Conservation (phyloP, 2,888 invertebrate genomes). For the Drosophila suboccidentalis region DNA sequence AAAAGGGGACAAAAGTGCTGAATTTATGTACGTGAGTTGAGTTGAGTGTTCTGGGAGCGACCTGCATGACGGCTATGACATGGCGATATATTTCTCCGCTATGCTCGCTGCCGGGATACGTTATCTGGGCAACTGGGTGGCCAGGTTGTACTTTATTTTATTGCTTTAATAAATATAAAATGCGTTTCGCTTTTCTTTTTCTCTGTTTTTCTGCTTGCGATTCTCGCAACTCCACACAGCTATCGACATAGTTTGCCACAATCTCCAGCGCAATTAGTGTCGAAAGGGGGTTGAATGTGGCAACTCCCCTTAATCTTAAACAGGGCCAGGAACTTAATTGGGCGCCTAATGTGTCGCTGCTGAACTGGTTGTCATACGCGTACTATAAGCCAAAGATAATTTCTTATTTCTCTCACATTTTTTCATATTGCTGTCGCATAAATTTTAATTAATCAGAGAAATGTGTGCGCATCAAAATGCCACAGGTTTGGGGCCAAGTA, state of each 20-base stretch:
- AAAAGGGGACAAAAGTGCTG: slow-evolving; percentile 36
- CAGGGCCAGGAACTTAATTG: slow-evolving; percentile 50
- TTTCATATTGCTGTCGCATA: slow-evolving; percentile 53
- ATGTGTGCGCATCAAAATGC: slow-evolving; percentile 70
- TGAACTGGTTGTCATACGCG: slow-evolving; percentile 15
- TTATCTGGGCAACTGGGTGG: slow-evolving; percentile 59
- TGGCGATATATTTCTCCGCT: slow-evolving; percentile 67
- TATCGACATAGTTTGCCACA: slow-evolving; percentile 60
- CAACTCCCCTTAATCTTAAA: slow-evolving; percentile 40
- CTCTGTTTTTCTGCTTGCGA: background rate
- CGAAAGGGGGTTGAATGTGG: slow-evolving; percentile 2
- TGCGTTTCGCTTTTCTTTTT: slow-evolving; percentile 46
- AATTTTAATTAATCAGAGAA: slow-evolving; percentile 82
- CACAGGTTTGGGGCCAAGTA: slow-evolving; percentile 56
- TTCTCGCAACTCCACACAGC: slow-evolving; percentile 13
- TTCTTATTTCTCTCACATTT: slow-evolving; percentile 5
- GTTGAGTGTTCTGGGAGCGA: slow-evolving; percentile 52
- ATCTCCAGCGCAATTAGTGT: slow-evolving; percentile 41
- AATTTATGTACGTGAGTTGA: slow-evolving; percentile 66
- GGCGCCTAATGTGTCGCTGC: slow-evolving; percentile 40
- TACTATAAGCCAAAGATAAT: slow-evolving; percentile 15
- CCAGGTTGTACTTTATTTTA: slow-evolving; percentile 74
- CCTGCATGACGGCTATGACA: slow-evolving; percentile 71
- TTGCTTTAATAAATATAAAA: slow-evolving; percentile 79
- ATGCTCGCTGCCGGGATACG: slow-evolving; percentile 49